Evolutionary conservation across 2,888 invertebrate genomes (phyloP).

Genomic region (Drosophila flavopinicola): DNA sequence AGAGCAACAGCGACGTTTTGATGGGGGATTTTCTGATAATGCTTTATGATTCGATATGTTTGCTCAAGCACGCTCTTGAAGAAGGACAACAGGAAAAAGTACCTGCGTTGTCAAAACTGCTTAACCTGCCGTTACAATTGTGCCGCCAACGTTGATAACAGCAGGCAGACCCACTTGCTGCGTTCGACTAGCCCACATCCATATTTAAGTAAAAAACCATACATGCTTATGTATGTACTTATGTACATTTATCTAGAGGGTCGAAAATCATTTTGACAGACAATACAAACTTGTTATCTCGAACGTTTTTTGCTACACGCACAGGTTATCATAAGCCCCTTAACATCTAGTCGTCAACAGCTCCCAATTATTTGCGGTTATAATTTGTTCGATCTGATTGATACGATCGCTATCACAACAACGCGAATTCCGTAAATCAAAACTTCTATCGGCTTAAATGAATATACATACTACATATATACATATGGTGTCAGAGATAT

Average conservation of each 20-base stretch:
- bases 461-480: constrained; percentile 2
- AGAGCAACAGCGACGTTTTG: constrained; percentile 21
- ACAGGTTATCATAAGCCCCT: constrained; percentile 63
- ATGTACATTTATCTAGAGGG: constrained; percentile 19
- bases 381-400: constrained; percentile 15
- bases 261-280: constrained; percentile 49
- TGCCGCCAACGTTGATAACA: constrained; percentile 19
- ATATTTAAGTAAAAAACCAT: background rate
- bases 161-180: background rate
- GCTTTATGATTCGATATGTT: constrained; percentile 22
- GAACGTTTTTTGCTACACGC: constrained; percentile 58
- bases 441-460: background rate
- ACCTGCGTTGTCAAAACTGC: constrained; percentile 21
- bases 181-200: background rate
- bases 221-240: too few relatives aligned
- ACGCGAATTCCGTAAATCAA: constrained; percentile 5
- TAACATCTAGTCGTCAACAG: constrained; percentile 17
- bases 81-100: constrained; percentile 19
- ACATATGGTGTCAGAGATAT: constrained; percentile 4
- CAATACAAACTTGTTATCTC: constrained; percentile 31
- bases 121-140: constrained; percentile 21
- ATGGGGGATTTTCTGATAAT: constrained; percentile 59
- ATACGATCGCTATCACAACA: constrained; percentile 21
- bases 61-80: constrained; percentile 4
- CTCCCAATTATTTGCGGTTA: constrained; percentile 27